Percentiles rank a stretch among this genome's conserved stretches.
Conservation (phyloP, 2,888 invertebrate species). For the Lithophane ornitopus region DNA sequence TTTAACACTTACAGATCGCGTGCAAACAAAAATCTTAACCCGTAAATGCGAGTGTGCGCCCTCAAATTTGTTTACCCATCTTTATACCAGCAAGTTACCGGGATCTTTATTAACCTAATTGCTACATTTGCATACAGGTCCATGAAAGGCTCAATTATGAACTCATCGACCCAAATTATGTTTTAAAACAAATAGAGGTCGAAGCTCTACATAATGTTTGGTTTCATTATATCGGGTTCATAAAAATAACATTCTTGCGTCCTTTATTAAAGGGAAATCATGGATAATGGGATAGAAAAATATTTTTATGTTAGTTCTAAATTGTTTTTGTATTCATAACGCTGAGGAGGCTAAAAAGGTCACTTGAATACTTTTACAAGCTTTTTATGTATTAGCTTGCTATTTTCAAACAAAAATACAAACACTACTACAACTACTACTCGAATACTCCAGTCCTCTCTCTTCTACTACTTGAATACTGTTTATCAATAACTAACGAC, state of each 20-base stretch:
- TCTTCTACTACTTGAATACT: not conserved
- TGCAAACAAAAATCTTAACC: conserved; percentile 67
- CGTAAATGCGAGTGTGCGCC: conserved; percentile 71
- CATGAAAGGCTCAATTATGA: conserved; percentile 81
- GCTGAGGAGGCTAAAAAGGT: not conserved
- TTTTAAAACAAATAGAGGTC: conserved; percentile 82
- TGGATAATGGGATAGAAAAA: conserved; percentile 3
- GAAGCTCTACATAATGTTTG: conserved; percentile 43
- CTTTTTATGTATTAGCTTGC: no score
- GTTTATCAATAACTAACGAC: not conserved
- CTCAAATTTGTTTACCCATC: conserved; percentile 77
- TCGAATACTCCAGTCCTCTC: no score
- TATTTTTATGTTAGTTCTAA: conserved; percentile 5
- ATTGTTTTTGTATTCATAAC: conserved; percentile 7
- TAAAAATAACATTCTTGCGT: conserved; percentile 50
- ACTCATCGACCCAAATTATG: conserved; percentile 80
- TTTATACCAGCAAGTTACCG: conserved; percentile 74
- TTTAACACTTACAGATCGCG: conserved; percentile 51
- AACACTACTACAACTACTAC: no score
- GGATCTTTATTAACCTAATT: conserved; percentile 84
- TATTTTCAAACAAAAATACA: no score
- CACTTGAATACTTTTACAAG: not conserved
- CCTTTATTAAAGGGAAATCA: conserved; percentile 24
- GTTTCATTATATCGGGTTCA: conserved; percentile 43
- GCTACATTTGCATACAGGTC: conserved; percentile 84